Evolutionary conservation across 2,888 invertebrate species (phyloP), one percentile per base, ranked within the genome.

Genomic region (Polydrusus cervinus): DNA sequence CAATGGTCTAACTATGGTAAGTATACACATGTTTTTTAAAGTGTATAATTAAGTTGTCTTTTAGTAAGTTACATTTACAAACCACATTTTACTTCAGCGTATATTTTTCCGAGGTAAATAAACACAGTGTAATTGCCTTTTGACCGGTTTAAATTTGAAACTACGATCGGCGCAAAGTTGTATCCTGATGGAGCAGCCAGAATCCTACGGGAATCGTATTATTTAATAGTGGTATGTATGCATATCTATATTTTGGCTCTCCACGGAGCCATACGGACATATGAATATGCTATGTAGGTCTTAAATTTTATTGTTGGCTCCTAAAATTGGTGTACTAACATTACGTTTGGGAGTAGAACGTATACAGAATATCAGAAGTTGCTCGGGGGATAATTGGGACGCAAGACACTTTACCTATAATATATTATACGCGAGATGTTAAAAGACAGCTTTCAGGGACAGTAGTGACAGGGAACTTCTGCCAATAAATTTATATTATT

Each of bases 91-190:
- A 49, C 9, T 2, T 18, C 3, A 25, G 30, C 7, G 25, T 30
- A 3, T 53, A 25, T 53, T 53, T 25, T 53, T 25, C 16, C 7
- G 20, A 13, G n/a, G 10, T 30, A 53, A 53, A 53, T 30, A 53
- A 25, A 25, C 53, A 53, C 7, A 25, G 30, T 10, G 62, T 66
- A 66, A 66, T 66, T 51, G 53, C 25, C 51, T 25, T 65, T 51
- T 66, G 18, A 20, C 49, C 20, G 34, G 20, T 53, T 43, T 57
- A 68, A 68, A 55, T 68, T 60, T 68, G 47, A 57, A 60, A 68
- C 40, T 57, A 57, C 30, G 30, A 25, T n/a, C 20, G 47, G 57
- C 1, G 43, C 55, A 43, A 18, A 55, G 55, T 38, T 57, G 57
- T 40, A 45, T 57, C 57, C 60, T 25, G 55, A n/a, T 40, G 14